Percentiles rank a stretch among this genome's conserved stretches.
These are phyloP conservation scores for Siniperca chuatsi DNA, from an alignment of 2,113 vertebrate species.

Conservation along the genomic window DNA sequence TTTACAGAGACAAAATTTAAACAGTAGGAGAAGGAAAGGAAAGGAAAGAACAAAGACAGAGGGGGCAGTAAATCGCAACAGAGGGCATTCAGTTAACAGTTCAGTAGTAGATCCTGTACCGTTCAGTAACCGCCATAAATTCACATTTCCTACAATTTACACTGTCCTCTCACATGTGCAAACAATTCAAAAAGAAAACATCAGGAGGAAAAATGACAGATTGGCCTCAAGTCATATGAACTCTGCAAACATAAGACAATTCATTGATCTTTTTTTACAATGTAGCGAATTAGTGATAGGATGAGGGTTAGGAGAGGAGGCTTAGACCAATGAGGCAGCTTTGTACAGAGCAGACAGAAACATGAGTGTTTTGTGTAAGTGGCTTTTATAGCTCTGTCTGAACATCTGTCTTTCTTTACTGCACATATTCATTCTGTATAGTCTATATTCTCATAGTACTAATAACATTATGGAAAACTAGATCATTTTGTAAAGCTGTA, in stretches of 20 bases:
- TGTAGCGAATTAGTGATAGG: not conserved
- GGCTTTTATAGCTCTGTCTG: conserved; percentile 28
- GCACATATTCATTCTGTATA: not conserved
- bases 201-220: not conserved
- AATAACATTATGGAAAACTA: not conserved
- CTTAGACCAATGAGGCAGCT: conserved; percentile 20
- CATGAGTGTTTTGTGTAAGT: not conserved
- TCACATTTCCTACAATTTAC: not conserved
- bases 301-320: not conserved
- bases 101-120: not conserved
- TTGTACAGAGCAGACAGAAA: conserved; percentile 2
- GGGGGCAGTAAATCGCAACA: not conserved
- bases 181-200: not conserved
- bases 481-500: not conserved
- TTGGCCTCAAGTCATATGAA: not conserved
- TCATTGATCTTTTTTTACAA: conserved; percentile 23
- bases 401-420: not conserved
- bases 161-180: not conserved
- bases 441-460: not conserved
- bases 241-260: conserved; percentile 19
- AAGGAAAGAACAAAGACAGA: not conserved
- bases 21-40: not conserved
- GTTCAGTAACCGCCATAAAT: not conserved
- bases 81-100: not conserved
- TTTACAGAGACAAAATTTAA: not conserved